These are phyloP conservation scores for Zonotrichia leucophrys DNA, from an alignment of 2,113 vertebrate species.

Conservation along the genomic window DNA sequence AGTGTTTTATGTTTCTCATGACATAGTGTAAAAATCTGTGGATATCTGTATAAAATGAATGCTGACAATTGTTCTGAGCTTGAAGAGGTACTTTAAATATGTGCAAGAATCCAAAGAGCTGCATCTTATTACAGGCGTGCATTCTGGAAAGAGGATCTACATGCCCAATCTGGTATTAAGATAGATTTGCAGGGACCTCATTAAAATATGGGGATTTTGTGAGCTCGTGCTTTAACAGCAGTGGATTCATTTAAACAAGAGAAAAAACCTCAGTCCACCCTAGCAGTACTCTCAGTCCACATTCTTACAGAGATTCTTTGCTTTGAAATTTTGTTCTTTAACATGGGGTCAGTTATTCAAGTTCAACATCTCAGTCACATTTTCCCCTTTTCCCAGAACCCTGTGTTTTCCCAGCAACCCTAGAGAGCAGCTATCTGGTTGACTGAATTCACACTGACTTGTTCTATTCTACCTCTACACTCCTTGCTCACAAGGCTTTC, in stretches of 20 bases:
- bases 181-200: conserved; percentile 20
- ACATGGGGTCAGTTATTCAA: background rate
- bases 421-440: background rate
- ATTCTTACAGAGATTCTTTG: background rate
- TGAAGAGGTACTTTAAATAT: background rate
- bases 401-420: background rate
- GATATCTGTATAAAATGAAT: background rate
- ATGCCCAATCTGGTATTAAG: conserved; percentile 14
- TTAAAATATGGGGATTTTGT: conserved; percentile 28
- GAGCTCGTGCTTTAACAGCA: background rate
- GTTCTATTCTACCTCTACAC: background rate
- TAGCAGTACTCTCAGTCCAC: background rate
- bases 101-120: conserved; percentile 16
- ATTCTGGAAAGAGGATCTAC: conserved; percentile 6
- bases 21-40: background rate
- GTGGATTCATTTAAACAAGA: background rate
- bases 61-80: background rate
- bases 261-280: background rate
- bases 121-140: background rate
- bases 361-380: background rate
- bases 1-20: background rate
- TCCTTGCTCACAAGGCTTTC: background rate
- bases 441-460: background rate
- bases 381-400: background rate
- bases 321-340: background rate